Evolutionary conservation across 2,888 invertebrate species (phyloP), one percentile per base, ranked within the genome.

Genomic region (Caradrina clavipalpis): DNA sequence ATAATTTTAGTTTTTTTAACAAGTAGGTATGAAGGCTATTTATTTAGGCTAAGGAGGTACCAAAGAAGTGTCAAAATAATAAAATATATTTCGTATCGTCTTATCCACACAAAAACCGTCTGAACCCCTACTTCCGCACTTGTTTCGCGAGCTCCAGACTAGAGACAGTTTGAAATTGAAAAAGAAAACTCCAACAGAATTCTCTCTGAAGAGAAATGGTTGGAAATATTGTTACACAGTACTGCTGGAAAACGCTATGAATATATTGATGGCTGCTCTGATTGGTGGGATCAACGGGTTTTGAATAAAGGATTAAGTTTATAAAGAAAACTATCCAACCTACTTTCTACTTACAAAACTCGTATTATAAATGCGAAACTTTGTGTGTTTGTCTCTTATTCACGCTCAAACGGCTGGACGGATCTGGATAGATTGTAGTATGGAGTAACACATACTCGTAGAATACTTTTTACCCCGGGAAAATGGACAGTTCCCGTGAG

Each of bases 151-250:
- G 76, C 82, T 64, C 79, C 75, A 84, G 85, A 82, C 86, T 76
- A 83, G 91, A 92, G 91, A 93, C 92, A 92, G 91, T 92, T 91
- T 90, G 88, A 91, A 93, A 94, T 93, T 93, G 93, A 91, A 93
- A 92, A 93, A 89, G 91, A 92, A 92, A 92, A 89, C 89, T 87
- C 80, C 76, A 78, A 81, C 80, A 73, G 81, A 83, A 80, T 83
- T 84, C 78, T 54, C 80, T 60, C 66, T 61, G 76, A 82, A 75
- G 82, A 83, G 83, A 85, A 86, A 87, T 87, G 82, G 86, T 85
- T 83, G 80, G 79, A 80, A 83, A 86, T 83, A 86, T 88, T 87
- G 86, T 85, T 80, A 83, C 81, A 84, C 71, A 83, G 76, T 61
- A 76, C 73, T 75, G 81, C 73, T 78, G 58, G 69, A 50, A 62